Evolutionary conservation across 2,888 invertebrate genomes (phyloP).

Genomic region (Hartigia nigra): DNA sequence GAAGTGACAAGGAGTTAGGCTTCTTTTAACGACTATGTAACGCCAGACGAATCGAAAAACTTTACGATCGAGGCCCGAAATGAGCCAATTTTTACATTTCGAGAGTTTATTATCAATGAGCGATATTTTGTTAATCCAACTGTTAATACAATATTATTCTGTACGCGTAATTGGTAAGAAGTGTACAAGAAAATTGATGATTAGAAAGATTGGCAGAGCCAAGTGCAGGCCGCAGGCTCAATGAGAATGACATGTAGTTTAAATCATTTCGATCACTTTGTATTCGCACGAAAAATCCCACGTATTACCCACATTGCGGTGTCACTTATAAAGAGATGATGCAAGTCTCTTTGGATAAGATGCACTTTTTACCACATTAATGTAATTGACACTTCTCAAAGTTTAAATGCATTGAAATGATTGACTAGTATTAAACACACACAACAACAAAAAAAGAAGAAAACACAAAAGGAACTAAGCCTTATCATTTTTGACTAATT

Average conservation of each 20-base stretch:
- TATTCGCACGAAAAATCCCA: neutral
- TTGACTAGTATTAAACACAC: neutral
- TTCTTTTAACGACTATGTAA: slow-evolving; percentile 26
- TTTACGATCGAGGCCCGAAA: slow-evolving; percentile 17
- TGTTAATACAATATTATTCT: slow-evolving; percentile 38
- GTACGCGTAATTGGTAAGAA: slow-evolving; percentile 19
- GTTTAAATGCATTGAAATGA: neutral
- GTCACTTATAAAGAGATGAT: neutral
- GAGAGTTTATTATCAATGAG: slow-evolving; percentile 55
- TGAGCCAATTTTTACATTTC: slow-evolving; percentile 51
- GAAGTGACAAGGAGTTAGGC: slow-evolving; percentile 58
- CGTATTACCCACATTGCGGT: neutral
- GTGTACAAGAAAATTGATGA: slow-evolving; percentile 32
- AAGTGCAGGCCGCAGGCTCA: slow-evolving; percentile 55
- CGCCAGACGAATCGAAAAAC: slow-evolving; percentile 12
- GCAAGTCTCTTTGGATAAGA: slow-evolving; percentile 7
- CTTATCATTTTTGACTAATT: slow-evolving; percentile 17
- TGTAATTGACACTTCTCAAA: neutral
- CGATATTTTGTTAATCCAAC: slow-evolving; percentile 53
- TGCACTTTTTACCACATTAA: slow-evolving; percentile 20
- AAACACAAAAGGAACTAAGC: neutral
- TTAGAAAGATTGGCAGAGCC: slow-evolving; percentile 34
- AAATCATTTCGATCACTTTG: neutral
- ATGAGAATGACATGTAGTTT: slow-evolving; percentile 11
- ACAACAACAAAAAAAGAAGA: neutral